Conservation (phyloP, 2,888 invertebrate genomes). For the Ceratothoa steindachneri region DNA sequence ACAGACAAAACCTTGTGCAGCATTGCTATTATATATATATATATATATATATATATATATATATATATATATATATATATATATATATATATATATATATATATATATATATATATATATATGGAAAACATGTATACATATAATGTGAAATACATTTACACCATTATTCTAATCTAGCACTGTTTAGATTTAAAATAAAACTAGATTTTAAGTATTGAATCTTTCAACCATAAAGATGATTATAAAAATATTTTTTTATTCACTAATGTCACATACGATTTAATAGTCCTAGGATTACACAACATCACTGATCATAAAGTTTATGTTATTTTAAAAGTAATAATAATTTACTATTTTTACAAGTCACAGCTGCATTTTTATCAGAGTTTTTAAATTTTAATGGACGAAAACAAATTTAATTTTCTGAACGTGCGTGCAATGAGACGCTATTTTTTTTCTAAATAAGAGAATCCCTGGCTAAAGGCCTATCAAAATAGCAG, state of each 20-base stretch:
- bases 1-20: neutral
- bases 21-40: neutral
- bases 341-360: neutral
- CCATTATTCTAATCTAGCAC: neutral
- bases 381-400: neutral
- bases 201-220: neutral
- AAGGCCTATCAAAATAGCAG: no score
- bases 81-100: neutral
- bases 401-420: neutral
- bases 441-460: neutral
- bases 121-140: neutral
- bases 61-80: neutral
- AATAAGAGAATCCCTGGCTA: no score
- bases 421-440: neutral
- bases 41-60: neutral
- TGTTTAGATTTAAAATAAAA: neutral
- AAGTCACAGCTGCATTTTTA: neutral
- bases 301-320: neutral
- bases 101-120: neutral
- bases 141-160: neutral
- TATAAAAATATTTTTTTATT: neutral
- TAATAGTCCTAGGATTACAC: no score
- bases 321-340: neutral
- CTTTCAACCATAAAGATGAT: neutral
- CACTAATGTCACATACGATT: neutral